Base-by-base conservation (phyloP, 2,888 invertebrate species). In the Xestia sexstrigata region DNA sequence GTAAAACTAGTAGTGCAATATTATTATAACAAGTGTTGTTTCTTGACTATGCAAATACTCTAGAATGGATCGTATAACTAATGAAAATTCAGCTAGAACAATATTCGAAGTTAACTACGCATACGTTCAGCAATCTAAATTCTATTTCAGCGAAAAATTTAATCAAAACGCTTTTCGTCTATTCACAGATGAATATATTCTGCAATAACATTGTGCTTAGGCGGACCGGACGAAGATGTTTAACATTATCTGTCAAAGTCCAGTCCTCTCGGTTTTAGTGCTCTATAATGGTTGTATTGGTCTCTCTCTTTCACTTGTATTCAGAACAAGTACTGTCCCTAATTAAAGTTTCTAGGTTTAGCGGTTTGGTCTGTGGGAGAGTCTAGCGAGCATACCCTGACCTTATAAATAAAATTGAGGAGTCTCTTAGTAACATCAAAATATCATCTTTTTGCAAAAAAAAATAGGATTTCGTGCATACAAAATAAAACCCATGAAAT, bases 141-240 rank as follows among this genome's bases (percentile, higher is more conserved):
- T 75, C 68, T 66, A 72, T 72, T 76, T 55, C 26, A 70, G 55
- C 42, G 65, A 76, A 74, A 76, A 81, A 85, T 81, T 81, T 60
- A 15, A 42, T 15, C n/a, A 42, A 42, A 65, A 65, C n/a, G 65
- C n/a, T n/a, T 42, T 65, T 42, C 8, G 42, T 15, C 65, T 65
- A n/a, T 65, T 42, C n/a, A 3, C 42, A 15, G 0, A 65, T 17
- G n/a, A n/a, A 42, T n/a, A 35, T 62, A 35, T 62, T 60, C 30
- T 20, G 30, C 26, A 26, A 6, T 55, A 55, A 26, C 26, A 58
- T 15, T 7, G 15, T 26, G 6, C 15, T 58, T 58, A 26, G 15
- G 58, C 15, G 47, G 47, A 49, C 47, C 0, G 58, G 55, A 55
- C 30, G 17, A 3, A 39, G 23, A 62, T 35, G 23, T 63, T 23